Evolutionary conservation across 2,888 invertebrate genomes (phyloP), one percentile per base, ranked within the genome.

Genomic region (Phalera bucephala): DNA sequence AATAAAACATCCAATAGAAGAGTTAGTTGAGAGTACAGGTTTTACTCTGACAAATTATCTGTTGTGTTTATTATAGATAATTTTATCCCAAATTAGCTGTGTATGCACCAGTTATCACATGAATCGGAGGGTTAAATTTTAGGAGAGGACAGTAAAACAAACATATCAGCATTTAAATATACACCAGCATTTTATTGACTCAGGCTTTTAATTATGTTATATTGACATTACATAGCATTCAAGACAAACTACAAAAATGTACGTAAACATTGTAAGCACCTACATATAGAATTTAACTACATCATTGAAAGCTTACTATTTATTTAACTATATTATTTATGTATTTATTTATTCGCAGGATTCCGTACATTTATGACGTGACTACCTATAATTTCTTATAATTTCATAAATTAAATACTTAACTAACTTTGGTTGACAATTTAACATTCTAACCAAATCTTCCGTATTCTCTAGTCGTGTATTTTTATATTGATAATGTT

Each of bases 341-440:
- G 31, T n/a, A 37, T 21, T 23, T 30, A 35, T n/a, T n/a, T 29
- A 35, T 42, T 35, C 35, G 15, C 32, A 38, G 15, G 7, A 28
- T 28, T 47, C 33, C 33, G 30, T 36, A 45, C 22, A 49, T 35
- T 39, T 45, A 32, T 39, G 25, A 45, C 9, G 49, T 47, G 42
- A 49, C 36, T 47, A 54, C 29, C 26, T 40, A 49, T n/a, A 26
- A 26, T 30, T 15, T 36, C 35, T 41, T 33, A 40, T 31, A 36
- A 32, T 43, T 38, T 41, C 30, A 57, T 59, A 57, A 55, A 53
- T 64, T 56, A 61, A 49, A 50, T 55, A 51, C 50, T 36, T 68
- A 64, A 45, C 69, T 78, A 79, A 74, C 80, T 80, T 80, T 80
- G 80, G 80, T 73, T 66, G 67, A 66, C 63, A 59, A 52, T 45